Conservation (phyloP, 2,113 vertebrate species). For the Halichoeres trimaculatus region DNA sequence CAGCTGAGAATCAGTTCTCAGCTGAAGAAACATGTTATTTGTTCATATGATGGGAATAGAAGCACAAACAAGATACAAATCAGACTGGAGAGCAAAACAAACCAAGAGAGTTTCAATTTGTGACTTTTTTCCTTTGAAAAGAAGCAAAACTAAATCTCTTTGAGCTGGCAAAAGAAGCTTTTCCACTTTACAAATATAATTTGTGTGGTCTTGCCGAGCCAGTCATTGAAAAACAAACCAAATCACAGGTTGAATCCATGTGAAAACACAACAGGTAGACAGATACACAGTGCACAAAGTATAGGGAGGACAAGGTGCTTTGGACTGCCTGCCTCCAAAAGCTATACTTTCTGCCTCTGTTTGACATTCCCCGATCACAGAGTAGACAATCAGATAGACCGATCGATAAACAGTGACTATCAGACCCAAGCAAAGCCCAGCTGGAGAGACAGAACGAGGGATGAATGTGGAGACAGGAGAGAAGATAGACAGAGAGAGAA, state of each 20-base stretch:
- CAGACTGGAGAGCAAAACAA: constrained; percentile 8
- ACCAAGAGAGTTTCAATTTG: constrained; percentile 1
- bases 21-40: constrained; percentile 38
- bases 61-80: constrained; percentile 10
- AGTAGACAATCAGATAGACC: constrained; percentile 44
- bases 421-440: constrained; percentile 69
- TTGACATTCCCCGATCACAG: constrained; percentile 69
- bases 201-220: constrained; percentile 10
- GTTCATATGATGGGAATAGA: constrained; percentile 8
- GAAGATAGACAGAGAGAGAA: neutral
- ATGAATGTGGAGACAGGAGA: neutral
- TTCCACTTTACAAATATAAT: constrained; percentile 1
- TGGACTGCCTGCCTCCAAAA: constrained; percentile 56
- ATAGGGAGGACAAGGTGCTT: constrained; percentile 64
- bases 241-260: constrained; percentile 85
- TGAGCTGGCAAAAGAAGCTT: neutral
- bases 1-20: constrained; percentile 8
- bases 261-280: constrained; percentile 92
- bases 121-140: neutral
- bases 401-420: constrained; percentile 31
- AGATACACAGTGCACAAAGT: constrained; percentile 77
- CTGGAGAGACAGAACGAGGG: constrained; percentile 43
- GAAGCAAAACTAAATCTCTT: constrained; percentile 17
- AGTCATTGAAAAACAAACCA: constrained; percentile 14
- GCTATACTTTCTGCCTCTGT: constrained; percentile 75